Base-by-base conservation (phyloP, 2,888 invertebrate genomes). In the Parnassius smintheus region DNA sequence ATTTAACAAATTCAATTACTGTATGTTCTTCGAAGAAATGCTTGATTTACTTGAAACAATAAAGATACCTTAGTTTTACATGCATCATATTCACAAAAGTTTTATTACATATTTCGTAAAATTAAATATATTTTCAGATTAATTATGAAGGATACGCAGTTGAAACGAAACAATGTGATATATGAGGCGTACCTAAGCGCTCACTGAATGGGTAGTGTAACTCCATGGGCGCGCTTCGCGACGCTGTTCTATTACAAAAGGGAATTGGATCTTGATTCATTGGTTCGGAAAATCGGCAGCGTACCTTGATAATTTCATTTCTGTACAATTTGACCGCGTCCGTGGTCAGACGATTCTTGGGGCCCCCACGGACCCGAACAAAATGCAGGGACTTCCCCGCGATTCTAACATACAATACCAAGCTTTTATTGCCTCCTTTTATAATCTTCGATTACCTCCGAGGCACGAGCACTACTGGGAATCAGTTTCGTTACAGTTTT, bases 261-360 rank as follows among this genome's bases (percentile, higher is more conserved):
- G 90, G 91, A 89, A 91, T 91, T 91, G 91, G 91, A 91, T 91
- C 89, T 89, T 91, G 91, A 91, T 90, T 91, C 91, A 91, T 91
- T 91, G 91, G 91, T 85, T 88, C 91, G 90, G 91, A 91, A 91
- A 91, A 91, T 91, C 91, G 91, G 89, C 88, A 91, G 83, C 90
- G 91, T 91, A 91, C 91, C 91, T 91, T 91, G 91, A 91, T 91
- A 91, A 91, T 91, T 91, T 91, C 91, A 91, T 91, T 91, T 91
- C 91, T 91, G 91, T 91, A 91, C 91, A 91, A 91, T 91, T 91
- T 91, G 91, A 91, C 89, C 91, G 91, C 86, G 86, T 81, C 85
- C 86, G 88, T 88, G 90, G 90, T 89, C 90, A 86, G 90, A 76
- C 89, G 88, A 86, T 86, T 88, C 88, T 86, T 87, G 83, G 85